These are phyloP conservation scores for Gavia stellata DNA, from an alignment of 2,113 vertebrate species.

Conservation along the genomic window DNA sequence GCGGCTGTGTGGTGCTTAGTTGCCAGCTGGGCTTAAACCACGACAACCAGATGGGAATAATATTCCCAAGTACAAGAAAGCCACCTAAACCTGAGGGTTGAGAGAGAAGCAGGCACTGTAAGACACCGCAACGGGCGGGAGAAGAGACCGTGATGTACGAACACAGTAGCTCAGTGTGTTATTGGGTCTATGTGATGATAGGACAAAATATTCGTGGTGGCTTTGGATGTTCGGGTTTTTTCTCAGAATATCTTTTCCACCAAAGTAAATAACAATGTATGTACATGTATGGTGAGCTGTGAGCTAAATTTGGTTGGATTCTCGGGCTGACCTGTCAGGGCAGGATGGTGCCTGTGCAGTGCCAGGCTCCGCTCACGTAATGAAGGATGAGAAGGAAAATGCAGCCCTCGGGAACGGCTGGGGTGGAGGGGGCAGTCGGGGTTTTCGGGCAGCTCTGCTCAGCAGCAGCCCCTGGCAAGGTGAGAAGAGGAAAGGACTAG, in stretches of 20 bases:
- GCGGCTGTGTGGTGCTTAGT: too few species aligned
- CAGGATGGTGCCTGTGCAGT: background rate
- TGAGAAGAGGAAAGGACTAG: background rate
- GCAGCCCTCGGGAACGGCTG: background rate
- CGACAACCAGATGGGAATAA: background rate
- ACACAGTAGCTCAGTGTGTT: background rate
- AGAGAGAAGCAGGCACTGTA: background rate
- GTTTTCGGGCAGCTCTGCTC: background rate
- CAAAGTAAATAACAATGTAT: background rate
- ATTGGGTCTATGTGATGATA: too few species aligned
- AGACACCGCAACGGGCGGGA: background rate
- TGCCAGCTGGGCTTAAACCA: too few species aligned
- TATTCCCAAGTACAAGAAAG: background rate
- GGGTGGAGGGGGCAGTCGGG: background rate
- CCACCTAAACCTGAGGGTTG: background rate
- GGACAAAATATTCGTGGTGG: background rate
- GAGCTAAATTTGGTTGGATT: background rate
- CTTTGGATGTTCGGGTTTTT: background rate
- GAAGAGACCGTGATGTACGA: too few species aligned
- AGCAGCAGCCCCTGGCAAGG: background rate
- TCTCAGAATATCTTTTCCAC: background rate
- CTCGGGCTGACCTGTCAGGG: background rate
- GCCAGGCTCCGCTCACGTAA: background rate
- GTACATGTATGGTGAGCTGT: background rate
- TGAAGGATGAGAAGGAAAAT: background rate